These are phyloP conservation scores for Cetonia aurata DNA, from an alignment of 2,888 invertebrate genomes.

Conservation along the genomic window DNA sequence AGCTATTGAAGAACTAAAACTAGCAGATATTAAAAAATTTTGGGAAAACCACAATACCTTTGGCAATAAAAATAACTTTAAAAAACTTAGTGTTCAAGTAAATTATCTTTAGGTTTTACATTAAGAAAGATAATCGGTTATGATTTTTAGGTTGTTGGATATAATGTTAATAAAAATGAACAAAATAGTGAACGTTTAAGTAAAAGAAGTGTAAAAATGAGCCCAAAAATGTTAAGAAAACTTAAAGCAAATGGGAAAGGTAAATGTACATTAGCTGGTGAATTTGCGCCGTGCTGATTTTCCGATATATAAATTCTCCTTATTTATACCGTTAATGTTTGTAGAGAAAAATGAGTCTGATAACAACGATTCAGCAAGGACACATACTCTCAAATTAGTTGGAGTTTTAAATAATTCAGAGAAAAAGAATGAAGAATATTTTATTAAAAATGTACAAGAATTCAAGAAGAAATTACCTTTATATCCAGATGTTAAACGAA, in stretches of 20 bases:
- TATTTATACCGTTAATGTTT: too few species aligned
- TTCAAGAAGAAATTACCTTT: constrained; percentile 23
- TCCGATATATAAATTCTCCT: too few species aligned
- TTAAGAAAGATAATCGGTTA: not conserved
- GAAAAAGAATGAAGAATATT: constrained; percentile 29
- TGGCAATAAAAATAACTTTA: constrained; percentile 64
- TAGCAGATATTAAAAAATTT: constrained; percentile 69
- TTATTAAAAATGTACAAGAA: constrained; percentile 32
- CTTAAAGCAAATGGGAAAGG: constrained; percentile 7
- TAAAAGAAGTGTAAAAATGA: constrained; percentile 22
- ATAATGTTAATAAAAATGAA: constrained; percentile 29
- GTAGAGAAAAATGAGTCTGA: too few species aligned
- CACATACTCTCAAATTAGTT: not conserved
- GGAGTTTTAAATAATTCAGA: constrained; percentile 31
- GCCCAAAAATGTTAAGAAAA: constrained; percentile 19
- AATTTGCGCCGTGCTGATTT: too few species aligned
- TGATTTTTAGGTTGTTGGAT: constrained; percentile 30
- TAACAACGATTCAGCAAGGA: too few species aligned
- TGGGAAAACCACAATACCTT: constrained; percentile 69
- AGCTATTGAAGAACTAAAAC: constrained; percentile 69
- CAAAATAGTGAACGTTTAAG: constrained; percentile 11
- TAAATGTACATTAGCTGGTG: not conserved
- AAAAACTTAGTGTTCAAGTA: constrained; percentile 71
- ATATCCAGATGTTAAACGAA: constrained; percentile 16
- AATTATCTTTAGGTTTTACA: constrained; percentile 5